A percentile compares a stretch with the other conserved stretches of the same genome.
Evolutionary conservation across 64 coral and sea anemone genomes (phyloP).

Genomic region (Hydrozoanthus tunicans): DNA sequence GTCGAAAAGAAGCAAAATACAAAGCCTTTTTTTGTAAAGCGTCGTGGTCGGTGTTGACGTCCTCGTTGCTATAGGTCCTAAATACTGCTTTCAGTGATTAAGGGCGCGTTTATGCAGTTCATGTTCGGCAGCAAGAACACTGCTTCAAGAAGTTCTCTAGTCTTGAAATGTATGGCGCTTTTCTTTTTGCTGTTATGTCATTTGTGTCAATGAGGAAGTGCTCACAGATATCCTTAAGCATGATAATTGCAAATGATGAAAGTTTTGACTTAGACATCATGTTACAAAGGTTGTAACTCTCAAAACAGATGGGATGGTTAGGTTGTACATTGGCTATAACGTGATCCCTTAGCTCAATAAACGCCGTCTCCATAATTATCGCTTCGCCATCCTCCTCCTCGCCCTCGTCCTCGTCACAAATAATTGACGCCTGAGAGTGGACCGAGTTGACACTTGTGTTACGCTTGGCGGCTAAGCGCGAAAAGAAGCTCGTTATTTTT

Average conservation of each 20-base stretch:
- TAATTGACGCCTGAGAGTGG: conserved; percentile 32
- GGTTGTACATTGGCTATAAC: conserved; percentile 21
- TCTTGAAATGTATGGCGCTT: conserved; percentile 49
- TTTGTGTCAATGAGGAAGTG: conserved; percentile 38
- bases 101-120: not conserved
- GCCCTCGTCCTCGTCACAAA: conserved; percentile 26
- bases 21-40: no score
- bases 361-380: conserved; percentile 8
- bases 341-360: not conserved
- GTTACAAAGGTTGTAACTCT: conserved; percentile 62
- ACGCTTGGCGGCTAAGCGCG: not conserved
- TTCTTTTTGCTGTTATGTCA: not conserved
- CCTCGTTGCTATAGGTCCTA: no score
- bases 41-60: no score
- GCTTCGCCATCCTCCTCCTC: conserved; percentile 25
- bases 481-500: not conserved
- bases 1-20: no score
- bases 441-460: not conserved
- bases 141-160: not conserved
- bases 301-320: conserved; percentile 59
- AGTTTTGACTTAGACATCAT: conserved; percentile 46
- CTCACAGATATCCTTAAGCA: conserved; percentile 60
- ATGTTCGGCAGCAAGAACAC: conserved; percentile 41
- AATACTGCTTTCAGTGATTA: not conserved
- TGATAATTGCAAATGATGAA: conserved; percentile 47